Evolutionary conservation across 2,797 vertebrate genomes (phyloP).

Genomic region (Brachyalestes nurse): DNA sequence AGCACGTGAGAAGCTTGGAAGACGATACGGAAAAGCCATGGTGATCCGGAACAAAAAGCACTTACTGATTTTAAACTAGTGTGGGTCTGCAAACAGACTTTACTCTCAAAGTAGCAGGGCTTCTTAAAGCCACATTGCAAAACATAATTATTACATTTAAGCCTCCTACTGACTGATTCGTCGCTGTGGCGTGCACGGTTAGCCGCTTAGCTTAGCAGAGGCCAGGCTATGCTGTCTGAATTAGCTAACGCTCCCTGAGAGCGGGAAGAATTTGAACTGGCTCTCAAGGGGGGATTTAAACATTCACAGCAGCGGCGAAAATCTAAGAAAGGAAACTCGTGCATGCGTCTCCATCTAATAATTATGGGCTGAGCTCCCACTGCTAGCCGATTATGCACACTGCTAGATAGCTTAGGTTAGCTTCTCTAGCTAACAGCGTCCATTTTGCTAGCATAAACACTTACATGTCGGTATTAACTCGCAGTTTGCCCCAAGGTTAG

Average conservation of each 20-base stretch:
- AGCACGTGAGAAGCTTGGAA: not conserved
- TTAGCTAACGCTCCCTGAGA: not conserved
- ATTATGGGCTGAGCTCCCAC: no score
- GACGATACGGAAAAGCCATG: not conserved
- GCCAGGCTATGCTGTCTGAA: not conserved
- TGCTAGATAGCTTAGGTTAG: constrained; percentile 26
- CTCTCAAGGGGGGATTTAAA: not conserved
- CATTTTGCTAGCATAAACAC: constrained; percentile 8
- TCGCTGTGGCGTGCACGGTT: not conserved
- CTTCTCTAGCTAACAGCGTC: constrained; percentile 35
- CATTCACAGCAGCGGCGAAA: not conserved
- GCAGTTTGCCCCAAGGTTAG: constrained; percentile 13
- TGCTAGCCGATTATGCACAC: not conserved
- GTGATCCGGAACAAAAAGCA: not conserved
- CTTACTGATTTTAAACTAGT: not conserved
- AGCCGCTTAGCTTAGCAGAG: not conserved
- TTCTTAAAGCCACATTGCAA: not conserved
- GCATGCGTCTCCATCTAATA: not conserved
- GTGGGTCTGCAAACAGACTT: not conserved
- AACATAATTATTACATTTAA: not conserved
- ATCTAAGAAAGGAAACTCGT: no score
- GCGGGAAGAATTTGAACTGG: not conserved
- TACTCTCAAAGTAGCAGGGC: not conserved
- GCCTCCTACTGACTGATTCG: not conserved
- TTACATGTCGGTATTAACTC: constrained; percentile 58